Percentiles rank a stretch among this genome's conserved stretches.
Evolutionary conservation across 30 jellyfish, hydroid and myxozoan genomes (phyloP).

Genomic region (Clytia hemisphaerica): DNA sequence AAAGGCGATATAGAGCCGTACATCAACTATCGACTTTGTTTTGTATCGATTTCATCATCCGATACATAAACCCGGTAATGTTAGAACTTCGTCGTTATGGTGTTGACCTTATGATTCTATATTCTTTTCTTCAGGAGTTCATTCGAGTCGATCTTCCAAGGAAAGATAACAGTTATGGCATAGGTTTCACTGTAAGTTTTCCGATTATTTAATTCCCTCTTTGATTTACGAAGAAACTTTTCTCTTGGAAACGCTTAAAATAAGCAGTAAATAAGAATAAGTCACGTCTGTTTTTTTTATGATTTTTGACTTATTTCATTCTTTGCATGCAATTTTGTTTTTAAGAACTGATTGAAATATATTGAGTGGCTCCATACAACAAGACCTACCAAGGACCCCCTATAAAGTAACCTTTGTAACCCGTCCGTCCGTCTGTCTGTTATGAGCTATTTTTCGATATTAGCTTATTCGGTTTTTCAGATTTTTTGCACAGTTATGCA

Average conservation of each 20-base stretch:
- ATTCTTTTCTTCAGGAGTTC: slow-evolving; percentile 38
- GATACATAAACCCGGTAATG: no score
- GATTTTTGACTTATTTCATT: neutral
- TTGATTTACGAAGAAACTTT: neutral
- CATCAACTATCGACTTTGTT: no score
- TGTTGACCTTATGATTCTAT: neutral
- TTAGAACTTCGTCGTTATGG: no score
- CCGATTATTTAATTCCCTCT: neutral
- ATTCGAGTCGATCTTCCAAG: slow-evolving; percentile 74
- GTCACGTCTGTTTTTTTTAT: neutral
- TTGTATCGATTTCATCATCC: no score
- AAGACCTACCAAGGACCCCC: no score
- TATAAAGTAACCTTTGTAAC: neutral
- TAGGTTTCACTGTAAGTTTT: slow-evolving; percentile 78
- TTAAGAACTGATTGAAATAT: no score
- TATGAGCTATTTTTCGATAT: slow-evolving; percentile 7
- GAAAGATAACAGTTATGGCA: slow-evolving; percentile 76
- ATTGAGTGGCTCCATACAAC: no score
- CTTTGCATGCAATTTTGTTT: no score
- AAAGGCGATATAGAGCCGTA: no score
- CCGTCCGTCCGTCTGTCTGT: neutral
- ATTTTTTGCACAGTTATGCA: no score
- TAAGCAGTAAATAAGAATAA: neutral
- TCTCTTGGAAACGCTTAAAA: neutral
- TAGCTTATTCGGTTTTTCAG: slow-evolving; percentile 5